These are phyloP conservation scores for Campoletis raptor DNA, from an alignment of 2,888 invertebrate species.

Conservation along the genomic window DNA sequence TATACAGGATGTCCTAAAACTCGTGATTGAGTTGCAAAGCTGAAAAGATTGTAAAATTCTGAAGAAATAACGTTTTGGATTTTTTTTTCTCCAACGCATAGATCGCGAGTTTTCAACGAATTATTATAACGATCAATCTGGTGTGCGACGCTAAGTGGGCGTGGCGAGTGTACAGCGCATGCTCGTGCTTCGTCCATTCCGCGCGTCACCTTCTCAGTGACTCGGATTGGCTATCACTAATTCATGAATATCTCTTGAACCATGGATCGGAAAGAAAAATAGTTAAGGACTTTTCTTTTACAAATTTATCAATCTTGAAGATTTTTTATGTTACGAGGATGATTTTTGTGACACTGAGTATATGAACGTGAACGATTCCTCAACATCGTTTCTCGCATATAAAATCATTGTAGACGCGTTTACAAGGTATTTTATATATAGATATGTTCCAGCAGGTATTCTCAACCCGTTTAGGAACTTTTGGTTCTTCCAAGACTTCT, in stretches of 20 bases:
- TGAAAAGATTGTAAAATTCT: background rate
- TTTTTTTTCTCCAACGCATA: background rate
- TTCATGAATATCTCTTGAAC: no score
- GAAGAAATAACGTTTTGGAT: background rate
- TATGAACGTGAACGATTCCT: constrained; percentile 2
- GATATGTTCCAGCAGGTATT: constrained; percentile 23
- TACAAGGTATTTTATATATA: constrained; percentile 24
- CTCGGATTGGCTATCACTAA: no score
- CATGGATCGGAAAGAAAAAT: no score
- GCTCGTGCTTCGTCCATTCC: no score
- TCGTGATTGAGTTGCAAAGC: background rate
- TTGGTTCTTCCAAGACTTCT: constrained; percentile 31
- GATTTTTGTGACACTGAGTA: constrained; percentile 3
- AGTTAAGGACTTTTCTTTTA: background rate
- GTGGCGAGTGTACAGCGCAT: background rate
- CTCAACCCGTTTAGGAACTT: constrained; percentile 60
- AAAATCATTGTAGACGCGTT: constrained; percentile 19
- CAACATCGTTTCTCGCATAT: constrained; percentile 25
- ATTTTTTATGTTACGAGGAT: background rate
- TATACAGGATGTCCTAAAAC: background rate
- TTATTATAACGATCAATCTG: background rate
- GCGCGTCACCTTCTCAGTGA: no score
- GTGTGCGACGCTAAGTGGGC: background rate
- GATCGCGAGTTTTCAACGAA: background rate
- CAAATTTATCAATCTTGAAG: background rate